Evolutionary conservation across 2,888 invertebrate genomes (phyloP), one percentile per base, ranked within the genome.

Genomic region (Heliconius sara): DNA sequence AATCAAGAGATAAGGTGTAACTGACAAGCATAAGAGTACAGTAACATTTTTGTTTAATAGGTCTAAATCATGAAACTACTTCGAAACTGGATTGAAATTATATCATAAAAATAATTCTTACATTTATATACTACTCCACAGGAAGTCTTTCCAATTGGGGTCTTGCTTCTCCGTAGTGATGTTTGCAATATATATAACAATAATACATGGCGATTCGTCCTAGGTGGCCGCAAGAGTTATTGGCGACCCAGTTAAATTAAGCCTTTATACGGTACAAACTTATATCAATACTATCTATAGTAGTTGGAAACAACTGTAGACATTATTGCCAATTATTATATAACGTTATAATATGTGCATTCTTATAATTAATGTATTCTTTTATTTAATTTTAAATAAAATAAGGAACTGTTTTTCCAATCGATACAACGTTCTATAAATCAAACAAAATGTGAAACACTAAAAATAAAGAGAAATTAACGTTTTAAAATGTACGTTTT

Each of bases 181-280:
- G 1, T 34, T 9, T 34, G 9, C 9, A 9, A 9, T 9, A 34
- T 9, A 34, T 34, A 34, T 34, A 9, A 34, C 9, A 34, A 34
- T 34, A 34, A 73, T 39, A 60, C n/a, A 60, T 60, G n/a, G 73
- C n/a, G 60, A 34, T 60, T 60, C 73, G 73, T 60, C 60, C 34
- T 73, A n/a, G 73, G 73, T 60, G 73, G 73, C 34, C 70, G n/a
- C 34, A n/a, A 13, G 16, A 73, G 34, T 25, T 73, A 73, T 60
- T 73, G 60, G 60, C n/a, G 73, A 60, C 73, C 57, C 73, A 73
- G n/a, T 60, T 57, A 30, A 34, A 30, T 34, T 60, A 73, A 73
- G 60, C 73, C 34, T 30, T 52, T 57, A 27, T 19, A 4, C 30
- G 52, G 57, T 72, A 72, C 30, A 47, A 72, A 71, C 19, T 22